Base-by-base conservation (phyloP, 1,140 invertebrate species). In the Drosophila pectinifera region DNA sequence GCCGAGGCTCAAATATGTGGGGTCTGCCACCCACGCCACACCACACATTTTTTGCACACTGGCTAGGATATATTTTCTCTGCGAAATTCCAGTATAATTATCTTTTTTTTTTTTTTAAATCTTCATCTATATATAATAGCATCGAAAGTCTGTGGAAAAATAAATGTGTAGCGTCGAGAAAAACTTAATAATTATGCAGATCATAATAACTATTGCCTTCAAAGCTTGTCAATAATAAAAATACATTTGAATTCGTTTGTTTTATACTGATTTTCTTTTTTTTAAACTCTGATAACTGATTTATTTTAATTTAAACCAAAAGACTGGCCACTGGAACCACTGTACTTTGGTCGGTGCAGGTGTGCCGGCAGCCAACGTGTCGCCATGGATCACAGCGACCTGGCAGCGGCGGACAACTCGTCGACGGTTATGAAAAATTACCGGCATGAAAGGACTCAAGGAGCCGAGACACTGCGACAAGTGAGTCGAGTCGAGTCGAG, bases 401-500 rank as follows among this genome's bases (percentile, higher is more conserved):
- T 59, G 73, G 54, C 51, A 46, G 49, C 42, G 64, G 59, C 57
- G 73, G 74, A 67, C 73, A 68, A 75, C 74, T 68, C 48, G 80
- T 63, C 80, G 62, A 49, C 84, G 67, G 48, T 89, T 83, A 89
- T 88, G 84, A 89, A 86, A 88, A 88, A 86, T 88, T 79, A 65
- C 84, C 67, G 73, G 79, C 56, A 68, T 61, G 79, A 78, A 82
- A 64, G 64, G 62, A 79, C 62, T 51, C 63, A 68, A 78, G 48
- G 63, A 46, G 51, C 46, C 55, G 42, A 55, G 73, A 76, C 73
- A 55, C 61, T 49, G 59, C 45, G 73, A 55, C 72, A 75, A 76
- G 61, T 76, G 72, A 67, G 49, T 53, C 49, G 34, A 49, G 48
- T 39, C 34, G 39, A 51, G 48, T 14, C 18, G 45, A 51, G 57